Conservation (phyloP, 2,113 vertebrate species). For the Callipepla squamata region DNA sequence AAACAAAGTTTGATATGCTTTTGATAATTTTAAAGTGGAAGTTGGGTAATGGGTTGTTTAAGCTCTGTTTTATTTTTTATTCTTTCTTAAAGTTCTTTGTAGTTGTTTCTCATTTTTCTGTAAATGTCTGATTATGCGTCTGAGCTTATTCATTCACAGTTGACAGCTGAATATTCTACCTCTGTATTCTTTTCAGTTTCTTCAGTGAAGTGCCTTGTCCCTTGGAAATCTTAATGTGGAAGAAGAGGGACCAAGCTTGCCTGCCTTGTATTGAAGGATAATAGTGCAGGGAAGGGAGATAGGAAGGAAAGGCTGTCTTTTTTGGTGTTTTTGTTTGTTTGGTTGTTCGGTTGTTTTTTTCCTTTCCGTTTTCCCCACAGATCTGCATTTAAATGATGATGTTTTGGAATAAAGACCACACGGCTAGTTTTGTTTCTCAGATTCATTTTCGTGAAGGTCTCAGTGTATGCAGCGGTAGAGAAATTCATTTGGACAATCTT, state of each 20-base stretch:
- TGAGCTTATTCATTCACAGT: background rate
- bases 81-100: background rate
- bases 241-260: background rate
- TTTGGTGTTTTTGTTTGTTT: background rate
- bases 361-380: background rate
- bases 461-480: background rate
- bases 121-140: background rate
- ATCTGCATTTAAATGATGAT: background rate
- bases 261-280: background rate
- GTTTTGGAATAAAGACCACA: background rate
- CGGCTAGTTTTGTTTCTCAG: background rate
- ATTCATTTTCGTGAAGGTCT: background rate
- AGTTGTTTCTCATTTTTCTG: background rate
- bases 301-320: background rate
- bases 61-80: background rate
- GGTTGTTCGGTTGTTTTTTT: no score
- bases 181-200: background rate
- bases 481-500: background rate
- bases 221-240: background rate
- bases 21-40: slow-evolving; percentile 2
- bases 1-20: slow-evolving; percentile 1
- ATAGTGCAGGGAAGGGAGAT: background rate
- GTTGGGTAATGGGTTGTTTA: background rate
- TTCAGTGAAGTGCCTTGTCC: background rate
- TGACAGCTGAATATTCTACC: background rate